Percentiles rank a stretch among this genome's conserved stretches.
phyloP scores from a whole-genome alignment of 2,113 vertebrate species.

The Caretta caretta region DNA sequence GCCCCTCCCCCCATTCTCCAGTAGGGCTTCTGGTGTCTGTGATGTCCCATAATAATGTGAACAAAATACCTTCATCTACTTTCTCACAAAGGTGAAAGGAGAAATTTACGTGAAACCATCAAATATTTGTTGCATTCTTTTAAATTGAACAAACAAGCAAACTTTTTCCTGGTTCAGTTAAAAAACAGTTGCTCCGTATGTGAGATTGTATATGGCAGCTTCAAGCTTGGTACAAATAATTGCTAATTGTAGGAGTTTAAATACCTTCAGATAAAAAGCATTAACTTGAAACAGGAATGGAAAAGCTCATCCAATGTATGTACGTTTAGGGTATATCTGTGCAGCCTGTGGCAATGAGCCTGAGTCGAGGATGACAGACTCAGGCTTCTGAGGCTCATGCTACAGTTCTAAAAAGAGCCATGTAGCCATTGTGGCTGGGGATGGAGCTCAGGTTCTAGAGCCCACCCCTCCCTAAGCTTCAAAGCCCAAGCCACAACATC shows the following conservation, averaged over 20 bases:
- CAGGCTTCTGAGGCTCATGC: too few species aligned
- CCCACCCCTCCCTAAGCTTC: neutral
- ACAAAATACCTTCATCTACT: accelerated
- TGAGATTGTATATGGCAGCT: neutral
- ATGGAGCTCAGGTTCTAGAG: neutral
- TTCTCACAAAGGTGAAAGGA: neutral
- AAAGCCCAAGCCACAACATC: neutral
- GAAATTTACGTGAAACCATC: accelerated
- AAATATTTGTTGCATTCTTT: neutral
- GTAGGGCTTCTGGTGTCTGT: neutral
- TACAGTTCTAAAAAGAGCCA: too few species aligned
- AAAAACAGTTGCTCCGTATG: neutral
- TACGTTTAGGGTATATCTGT: neutral
- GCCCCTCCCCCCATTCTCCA: neutral
- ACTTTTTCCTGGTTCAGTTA: neutral
- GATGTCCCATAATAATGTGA: accelerated
- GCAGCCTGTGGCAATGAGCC: neutral
- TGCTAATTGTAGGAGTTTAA: neutral
- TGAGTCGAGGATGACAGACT: neutral
- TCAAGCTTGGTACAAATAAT: neutral
- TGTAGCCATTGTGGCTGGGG: too few species aligned
- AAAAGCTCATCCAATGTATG: neutral
- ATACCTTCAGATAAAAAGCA: neutral
- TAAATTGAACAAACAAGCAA: neutral
- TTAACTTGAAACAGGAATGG: neutral